Evolutionary conservation across 1,140 invertebrate species (phyloP).

Genomic region (Ceratitis capitata): DNA sequence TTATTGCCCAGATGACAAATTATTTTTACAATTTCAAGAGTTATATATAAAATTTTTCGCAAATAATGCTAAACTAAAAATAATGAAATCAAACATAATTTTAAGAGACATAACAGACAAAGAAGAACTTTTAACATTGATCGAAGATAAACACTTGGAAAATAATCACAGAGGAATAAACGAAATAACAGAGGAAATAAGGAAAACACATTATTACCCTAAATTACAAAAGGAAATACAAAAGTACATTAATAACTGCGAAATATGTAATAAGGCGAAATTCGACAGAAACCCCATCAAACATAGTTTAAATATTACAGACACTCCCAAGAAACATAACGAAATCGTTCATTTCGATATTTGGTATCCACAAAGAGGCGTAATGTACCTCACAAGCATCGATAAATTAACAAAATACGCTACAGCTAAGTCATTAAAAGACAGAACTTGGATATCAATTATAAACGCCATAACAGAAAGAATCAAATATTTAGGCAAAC

Average conservation of each 20-base stretch:
- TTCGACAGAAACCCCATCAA: not conserved
- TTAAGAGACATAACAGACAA: too few species aligned
- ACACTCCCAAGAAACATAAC: not conserved
- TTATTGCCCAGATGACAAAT: not conserved
- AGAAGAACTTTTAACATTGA: slow-evolving; percentile 2
- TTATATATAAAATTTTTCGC: slow-evolving; percentile 32
- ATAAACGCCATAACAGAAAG: too few species aligned
- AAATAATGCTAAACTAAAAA: slow-evolving; percentile 22
- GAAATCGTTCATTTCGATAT: not conserved
- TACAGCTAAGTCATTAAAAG: too few species aligned
- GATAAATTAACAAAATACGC: too few species aligned
- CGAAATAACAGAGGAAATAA: slow-evolving; percentile 45
- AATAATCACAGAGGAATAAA: slow-evolving; percentile 48
- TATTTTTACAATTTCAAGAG: slow-evolving; percentile 40
- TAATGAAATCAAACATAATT: slow-evolving; percentile 19
- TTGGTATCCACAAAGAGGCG: not conserved
- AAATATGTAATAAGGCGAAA: slow-evolving; percentile 30
- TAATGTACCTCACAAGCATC: too few species aligned
- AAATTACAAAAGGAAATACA: not conserved
- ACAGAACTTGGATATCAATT: too few species aligned
- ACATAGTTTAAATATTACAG: slow-evolving; percentile 27
- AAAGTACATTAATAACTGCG: slow-evolving; percentile 10
- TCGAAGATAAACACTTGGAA: slow-evolving; percentile 14
- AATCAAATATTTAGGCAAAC: too few species aligned
- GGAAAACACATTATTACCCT: not conserved